These are phyloP conservation scores for Rotaria socialis DNA, from an alignment of 2,888 invertebrate species.

Conservation along the genomic window DNA sequence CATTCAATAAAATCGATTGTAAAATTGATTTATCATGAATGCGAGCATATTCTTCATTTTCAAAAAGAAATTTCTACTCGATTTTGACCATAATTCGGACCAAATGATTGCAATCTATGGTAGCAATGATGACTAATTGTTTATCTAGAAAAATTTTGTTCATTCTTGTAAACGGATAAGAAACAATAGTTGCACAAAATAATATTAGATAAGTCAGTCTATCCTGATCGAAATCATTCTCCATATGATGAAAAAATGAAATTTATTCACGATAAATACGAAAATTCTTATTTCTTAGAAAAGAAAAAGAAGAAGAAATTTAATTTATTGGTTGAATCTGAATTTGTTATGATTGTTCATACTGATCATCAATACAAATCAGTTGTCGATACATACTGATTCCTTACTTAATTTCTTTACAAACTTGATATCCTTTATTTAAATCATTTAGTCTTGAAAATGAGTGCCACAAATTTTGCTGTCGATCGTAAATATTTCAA, in stretches of 20 bases:
- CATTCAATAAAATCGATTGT: background rate
- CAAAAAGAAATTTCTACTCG: background rate
- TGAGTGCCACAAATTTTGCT: background rate
- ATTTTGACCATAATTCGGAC: background rate
- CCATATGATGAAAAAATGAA: too few relatives aligned
- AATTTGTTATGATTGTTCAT: too few relatives aligned
- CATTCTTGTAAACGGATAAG: too few relatives aligned
- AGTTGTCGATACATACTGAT: background rate
- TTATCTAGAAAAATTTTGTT: background rate
- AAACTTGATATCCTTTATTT: background rate
- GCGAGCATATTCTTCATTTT: constrained; percentile 33
- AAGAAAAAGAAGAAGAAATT: too few relatives aligned
- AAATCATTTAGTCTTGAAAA: background rate
- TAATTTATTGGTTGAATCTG: too few relatives aligned
- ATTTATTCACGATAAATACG: too few relatives aligned
- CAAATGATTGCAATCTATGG: constrained; percentile 2
- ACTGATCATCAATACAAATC: background rate
- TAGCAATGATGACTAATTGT: background rate
- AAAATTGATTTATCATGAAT: background rate
- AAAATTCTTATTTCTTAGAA: too few relatives aligned
- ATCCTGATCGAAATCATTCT: too few relatives aligned
- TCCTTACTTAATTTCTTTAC: background rate
- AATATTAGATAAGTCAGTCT: too few relatives aligned
- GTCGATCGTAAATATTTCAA: constrained; percentile 1
- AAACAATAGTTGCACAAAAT: too few relatives aligned